phyloP scores from a whole-genome alignment of 2,113 vertebrate species.

The Sander lucioperca region DNA sequence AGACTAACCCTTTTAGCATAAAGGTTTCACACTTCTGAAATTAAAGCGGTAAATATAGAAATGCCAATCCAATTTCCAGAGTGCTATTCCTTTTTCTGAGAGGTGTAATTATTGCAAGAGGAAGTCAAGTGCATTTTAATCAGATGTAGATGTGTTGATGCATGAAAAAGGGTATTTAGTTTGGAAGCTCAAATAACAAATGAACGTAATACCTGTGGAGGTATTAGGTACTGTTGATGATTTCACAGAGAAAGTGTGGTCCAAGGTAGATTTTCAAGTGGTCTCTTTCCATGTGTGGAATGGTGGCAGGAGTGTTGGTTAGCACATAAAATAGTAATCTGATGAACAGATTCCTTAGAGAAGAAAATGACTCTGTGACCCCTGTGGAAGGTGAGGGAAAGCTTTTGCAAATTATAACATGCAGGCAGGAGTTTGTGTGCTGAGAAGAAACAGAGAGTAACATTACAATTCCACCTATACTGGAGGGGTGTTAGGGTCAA shows the following conservation, averaged over 20 bases:
- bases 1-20: background rate
- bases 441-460: constrained; percentile 42
- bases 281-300: background rate
- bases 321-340: constrained; percentile 14
- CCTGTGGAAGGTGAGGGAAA: constrained; percentile 20
- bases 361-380: constrained; percentile 43
- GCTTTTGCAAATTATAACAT: constrained; percentile 44
- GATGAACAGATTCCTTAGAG: constrained; percentile 1
- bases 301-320: background rate
- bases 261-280: background rate
- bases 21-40: background rate
- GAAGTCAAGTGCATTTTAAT: background rate
- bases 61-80: background rate
- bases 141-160: background rate
- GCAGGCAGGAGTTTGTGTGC: constrained; percentile 21
- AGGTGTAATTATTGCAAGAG: background rate
- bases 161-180: background rate
- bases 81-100: background rate
- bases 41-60: background rate
- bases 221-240: background rate
- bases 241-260: background rate
- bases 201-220: background rate
- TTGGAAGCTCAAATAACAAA: background rate
- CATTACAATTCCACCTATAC: constrained; percentile 44
- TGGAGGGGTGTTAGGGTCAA: constrained; percentile 18